Evolutionary conservation across 1,140 invertebrate genomes (phyloP).

Genomic region (Cydia amplana): DNA sequence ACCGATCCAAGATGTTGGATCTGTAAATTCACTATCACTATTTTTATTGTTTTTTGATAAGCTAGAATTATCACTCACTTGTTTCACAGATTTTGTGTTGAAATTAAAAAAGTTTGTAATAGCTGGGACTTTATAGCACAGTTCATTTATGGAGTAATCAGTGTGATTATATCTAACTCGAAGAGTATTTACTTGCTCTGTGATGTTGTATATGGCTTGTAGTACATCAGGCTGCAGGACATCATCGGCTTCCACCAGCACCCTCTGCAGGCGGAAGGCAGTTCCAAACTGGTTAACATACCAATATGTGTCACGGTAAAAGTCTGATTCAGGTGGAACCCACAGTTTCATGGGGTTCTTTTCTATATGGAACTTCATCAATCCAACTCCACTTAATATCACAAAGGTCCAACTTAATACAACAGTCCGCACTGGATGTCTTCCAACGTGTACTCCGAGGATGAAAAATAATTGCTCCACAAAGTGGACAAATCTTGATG

Average conservation of each 20-base stretch:
- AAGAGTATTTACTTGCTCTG: conserved; percentile 58
- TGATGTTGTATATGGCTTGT: conserved; percentile 56
- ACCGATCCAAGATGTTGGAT: conserved; percentile 79
- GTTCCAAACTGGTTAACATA: conserved; percentile 84
- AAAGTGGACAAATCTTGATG: conserved; percentile 66
- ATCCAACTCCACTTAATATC: conserved; percentile 77
- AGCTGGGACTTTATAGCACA: conserved; percentile 83
- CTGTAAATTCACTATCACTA: conserved; percentile 60
- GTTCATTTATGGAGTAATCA: conserved; percentile 80
- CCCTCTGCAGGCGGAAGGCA: conserved; percentile 81
- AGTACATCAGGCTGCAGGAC: conserved; percentile 82
- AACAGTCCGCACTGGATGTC: conserved; percentile 80
- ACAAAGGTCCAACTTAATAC: conserved; percentile 77
- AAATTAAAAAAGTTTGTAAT: conserved; percentile 59
- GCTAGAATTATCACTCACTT: conserved; percentile 42
- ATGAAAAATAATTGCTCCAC: conserved; percentile 75
- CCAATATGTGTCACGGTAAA: conserved; percentile 85
- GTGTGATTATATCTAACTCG: conserved; percentile 55
- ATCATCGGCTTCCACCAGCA: conserved; percentile 84
- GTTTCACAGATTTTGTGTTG: conserved; percentile 63
- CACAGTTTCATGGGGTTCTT: conserved; percentile 87
- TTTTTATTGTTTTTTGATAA: conserved; percentile 36
- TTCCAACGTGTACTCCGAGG: conserved; percentile 76
- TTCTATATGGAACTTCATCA: conserved; percentile 82
- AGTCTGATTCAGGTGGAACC: conserved; percentile 85